These are phyloP conservation scores for Gibbula magus DNA, from an alignment of 2,888 invertebrate genomes.

Conservation along the genomic window DNA sequence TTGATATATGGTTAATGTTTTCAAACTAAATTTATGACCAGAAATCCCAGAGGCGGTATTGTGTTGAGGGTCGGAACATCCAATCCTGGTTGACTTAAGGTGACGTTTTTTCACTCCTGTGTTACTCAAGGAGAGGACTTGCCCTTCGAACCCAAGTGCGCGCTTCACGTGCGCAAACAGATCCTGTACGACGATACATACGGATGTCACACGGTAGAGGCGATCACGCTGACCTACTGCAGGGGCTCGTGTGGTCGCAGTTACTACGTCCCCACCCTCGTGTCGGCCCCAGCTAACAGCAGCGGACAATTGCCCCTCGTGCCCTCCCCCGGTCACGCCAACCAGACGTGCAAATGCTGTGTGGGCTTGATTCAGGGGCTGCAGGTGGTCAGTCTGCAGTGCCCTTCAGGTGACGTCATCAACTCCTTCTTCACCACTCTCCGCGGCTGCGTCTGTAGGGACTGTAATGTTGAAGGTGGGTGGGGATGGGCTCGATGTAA, in stretches of 20 bases:
- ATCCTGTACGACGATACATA: conserved; percentile 37
- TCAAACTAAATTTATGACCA: too few species aligned
- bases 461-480: conserved; percentile 34
- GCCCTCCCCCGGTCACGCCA: conserved; percentile 27
- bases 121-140: conserved; percentile 38
- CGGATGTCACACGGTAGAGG: conserved; percentile 37
- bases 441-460: conserved; percentile 35
- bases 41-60: too few species aligned
- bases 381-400: conserved; percentile 38
- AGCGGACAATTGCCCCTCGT: background rate
- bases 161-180: conserved; percentile 41
- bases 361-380: conserved; percentile 36
- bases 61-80: too few species aligned
- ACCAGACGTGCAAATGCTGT: conserved; percentile 44
- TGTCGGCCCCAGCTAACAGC: conserved; percentile 22
- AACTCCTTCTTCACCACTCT: conserved; percentile 37
- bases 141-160: conserved; percentile 44
- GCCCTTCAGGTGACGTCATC: conserved; percentile 33
- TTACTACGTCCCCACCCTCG: conserved; percentile 39
- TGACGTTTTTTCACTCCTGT: background rate
- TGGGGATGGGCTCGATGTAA: conserved; percentile 20
- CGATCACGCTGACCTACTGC: conserved; percentile 45
- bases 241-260: conserved; percentile 45
- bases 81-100: background rate
- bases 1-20: too few species aligned